phyloP scores from a whole-genome alignment of 2,888 invertebrate genomes.

The Lithosia quadra region DNA sequence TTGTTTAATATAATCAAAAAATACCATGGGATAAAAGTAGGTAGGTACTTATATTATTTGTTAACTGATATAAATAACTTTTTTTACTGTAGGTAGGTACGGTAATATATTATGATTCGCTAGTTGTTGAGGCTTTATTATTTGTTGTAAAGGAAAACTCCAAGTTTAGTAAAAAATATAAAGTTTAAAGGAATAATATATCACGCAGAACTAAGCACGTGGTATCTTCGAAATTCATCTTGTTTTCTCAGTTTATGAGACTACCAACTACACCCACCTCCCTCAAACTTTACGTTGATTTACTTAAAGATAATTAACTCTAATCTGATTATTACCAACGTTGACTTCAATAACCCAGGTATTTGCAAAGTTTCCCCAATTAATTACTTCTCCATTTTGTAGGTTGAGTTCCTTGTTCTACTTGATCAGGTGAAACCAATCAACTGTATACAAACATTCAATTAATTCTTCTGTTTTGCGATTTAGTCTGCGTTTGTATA shows the following conservation, averaged over 20 bases:
- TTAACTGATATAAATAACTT: too few relatives aligned
- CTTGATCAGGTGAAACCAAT: conserved; percentile 38
- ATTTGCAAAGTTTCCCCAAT: conserved; percentile 51
- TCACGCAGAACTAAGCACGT: not conserved
- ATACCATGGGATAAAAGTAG: too few relatives aligned
- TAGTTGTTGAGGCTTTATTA: too few relatives aligned
- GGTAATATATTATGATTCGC: too few relatives aligned
- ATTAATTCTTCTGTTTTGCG: conserved; percentile 31
- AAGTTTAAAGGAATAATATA: not conserved
- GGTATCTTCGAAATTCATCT: not conserved
- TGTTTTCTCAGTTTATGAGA: not conserved
- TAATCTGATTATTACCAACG: conserved; percentile 35
- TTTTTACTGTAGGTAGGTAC: too few relatives aligned
- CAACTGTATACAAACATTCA: conserved; percentile 29
- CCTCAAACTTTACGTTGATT: conserved; percentile 32
- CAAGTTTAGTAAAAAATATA: too few relatives aligned
- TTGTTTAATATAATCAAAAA: too few relatives aligned
- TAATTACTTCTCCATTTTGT: conserved; percentile 46
- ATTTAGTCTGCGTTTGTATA: conserved; percentile 18
- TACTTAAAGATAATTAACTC: conserved; percentile 38
- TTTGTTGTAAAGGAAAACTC: not conserved
- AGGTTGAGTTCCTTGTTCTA: conserved; percentile 39
- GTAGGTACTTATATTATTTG: too few relatives aligned
- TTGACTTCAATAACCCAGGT: conserved; percentile 18
- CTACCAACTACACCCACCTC: not conserved